Evolutionary conservation across 2,888 invertebrate species (phyloP).

Genomic region (Philaethria dido): DNA sequence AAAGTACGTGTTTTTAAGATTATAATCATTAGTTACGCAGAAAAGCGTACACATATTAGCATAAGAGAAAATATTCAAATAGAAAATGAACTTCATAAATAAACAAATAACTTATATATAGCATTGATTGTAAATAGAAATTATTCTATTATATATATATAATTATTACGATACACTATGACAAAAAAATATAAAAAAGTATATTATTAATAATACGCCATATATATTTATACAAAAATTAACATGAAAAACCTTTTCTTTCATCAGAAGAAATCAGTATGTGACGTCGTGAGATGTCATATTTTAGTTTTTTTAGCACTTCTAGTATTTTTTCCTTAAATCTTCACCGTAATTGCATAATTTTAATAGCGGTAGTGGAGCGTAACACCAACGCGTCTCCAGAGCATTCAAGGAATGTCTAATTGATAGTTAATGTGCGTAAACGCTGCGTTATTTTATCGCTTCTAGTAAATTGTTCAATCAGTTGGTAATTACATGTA

Average conservation of each 20-base stretch:
- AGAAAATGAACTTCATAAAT: not conserved
- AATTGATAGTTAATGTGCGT: slow-evolving; percentile 8
- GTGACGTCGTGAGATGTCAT: not conserved
- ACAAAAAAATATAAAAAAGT: too few species aligned
- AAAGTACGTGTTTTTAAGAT: slow-evolving; percentile 8
- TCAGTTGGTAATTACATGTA: slow-evolving; percentile 10
- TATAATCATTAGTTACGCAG: slow-evolving; percentile 19
- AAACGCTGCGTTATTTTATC: slow-evolving; percentile 20
- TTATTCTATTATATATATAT: not conserved
- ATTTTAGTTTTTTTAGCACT: not conserved
- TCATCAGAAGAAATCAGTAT: not conserved
- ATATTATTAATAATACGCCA: too few species aligned
- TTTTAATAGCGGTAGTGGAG: slow-evolving; percentile 5
- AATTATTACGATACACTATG: not conserved
- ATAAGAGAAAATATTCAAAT: slow-evolving; percentile 39
- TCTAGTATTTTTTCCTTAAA: not conserved
- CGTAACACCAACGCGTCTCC: slow-evolving; percentile 1
- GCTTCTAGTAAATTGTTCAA: slow-evolving; percentile 14
- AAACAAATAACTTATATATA: slow-evolving; percentile 13
- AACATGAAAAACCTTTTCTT: not conserved
- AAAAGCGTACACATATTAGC: slow-evolving; percentile 29
- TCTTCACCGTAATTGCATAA: slow-evolving; percentile 2
- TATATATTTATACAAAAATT: not conserved
- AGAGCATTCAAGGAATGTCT: slow-evolving; percentile 5
- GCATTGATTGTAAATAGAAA: not conserved